A percentile compares a stretch with the other conserved stretches of the same genome.
Conservation (phyloP, 2,113 vertebrate species). For the Balaenoptera acutorostrata region DNA sequence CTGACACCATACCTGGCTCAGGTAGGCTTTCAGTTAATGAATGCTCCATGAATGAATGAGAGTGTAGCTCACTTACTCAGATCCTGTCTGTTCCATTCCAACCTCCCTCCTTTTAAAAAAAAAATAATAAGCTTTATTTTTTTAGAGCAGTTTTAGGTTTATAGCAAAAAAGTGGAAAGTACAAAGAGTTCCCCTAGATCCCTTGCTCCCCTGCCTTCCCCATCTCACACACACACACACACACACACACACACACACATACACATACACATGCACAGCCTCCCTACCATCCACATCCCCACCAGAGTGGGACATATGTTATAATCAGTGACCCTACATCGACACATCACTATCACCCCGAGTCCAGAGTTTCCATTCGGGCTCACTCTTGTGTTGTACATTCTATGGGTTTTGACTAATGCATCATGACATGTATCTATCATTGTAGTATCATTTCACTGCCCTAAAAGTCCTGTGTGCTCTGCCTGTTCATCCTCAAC, state of each 20-base stretch:
- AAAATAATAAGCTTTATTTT: neutral
- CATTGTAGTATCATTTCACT: neutral
- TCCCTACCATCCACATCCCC: too few relatives aligned
- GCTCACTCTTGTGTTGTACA: neutral
- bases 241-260: too few relatives aligned
- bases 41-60: too few relatives aligned
- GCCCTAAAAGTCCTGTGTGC: neutral
- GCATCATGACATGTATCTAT: neutral
- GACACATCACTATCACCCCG: neutral
- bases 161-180: neutral
- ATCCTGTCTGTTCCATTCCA: neutral
- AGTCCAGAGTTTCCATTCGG: neutral
- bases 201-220: neutral
- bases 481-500: neutral
- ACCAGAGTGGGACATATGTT: neutral
- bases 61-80: neutral
- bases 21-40: neutral
- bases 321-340: fast-evolving
- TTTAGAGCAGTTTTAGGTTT: neutral
- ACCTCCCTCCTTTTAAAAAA: too few relatives aligned
- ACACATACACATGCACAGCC: neutral
- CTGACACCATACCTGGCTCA: neutral
- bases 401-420: neutral
- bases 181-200: neutral
- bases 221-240: too few relatives aligned